Evolutionary conservation across 2,888 invertebrate species (phyloP).

Genomic region (Melanotus villosus): DNA sequence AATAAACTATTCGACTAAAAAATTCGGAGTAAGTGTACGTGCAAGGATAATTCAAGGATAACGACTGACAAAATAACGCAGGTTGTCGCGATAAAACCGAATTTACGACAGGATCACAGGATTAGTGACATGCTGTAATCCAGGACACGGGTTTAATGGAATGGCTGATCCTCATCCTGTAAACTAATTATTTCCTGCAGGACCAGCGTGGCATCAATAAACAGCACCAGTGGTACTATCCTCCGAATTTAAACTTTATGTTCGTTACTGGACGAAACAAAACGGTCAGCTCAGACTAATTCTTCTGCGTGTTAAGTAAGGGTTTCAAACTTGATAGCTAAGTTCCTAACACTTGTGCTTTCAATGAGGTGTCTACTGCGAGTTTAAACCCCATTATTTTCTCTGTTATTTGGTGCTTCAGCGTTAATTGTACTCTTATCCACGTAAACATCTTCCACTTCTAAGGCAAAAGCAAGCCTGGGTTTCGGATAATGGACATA

Average conservation of each 20-base stretch:
- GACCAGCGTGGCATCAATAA: constrained; percentile 52
- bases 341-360: constrained; percentile 9
- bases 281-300: constrained; percentile 10
- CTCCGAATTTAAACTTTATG: constrained; percentile 35
- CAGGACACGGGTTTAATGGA: constrained; percentile 59
- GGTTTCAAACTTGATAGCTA: neutral
- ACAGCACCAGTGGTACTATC: constrained; percentile 35
- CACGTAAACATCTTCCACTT: constrained; percentile 32
- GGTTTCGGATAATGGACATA: constrained; percentile 28
- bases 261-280: constrained; percentile 17
- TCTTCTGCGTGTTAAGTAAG: constrained; percentile 1
- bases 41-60: constrained; percentile 42
- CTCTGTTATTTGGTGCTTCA: constrained; percentile 29
- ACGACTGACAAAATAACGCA: constrained; percentile 55
- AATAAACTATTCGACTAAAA: constrained; percentile 4
- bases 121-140: constrained; percentile 60
- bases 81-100: constrained; percentile 60
- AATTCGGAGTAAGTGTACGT: constrained; percentile 9
- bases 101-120: constrained; percentile 62
- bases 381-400: constrained; percentile 26
- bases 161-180: constrained; percentile 59
- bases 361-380: constrained; percentile 22
- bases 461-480: constrained; percentile 7
- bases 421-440: constrained; percentile 27
- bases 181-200: constrained; percentile 60